phyloP scores from a whole-genome alignment of 2,113 vertebrate genomes.

The Caretta caretta region DNA sequence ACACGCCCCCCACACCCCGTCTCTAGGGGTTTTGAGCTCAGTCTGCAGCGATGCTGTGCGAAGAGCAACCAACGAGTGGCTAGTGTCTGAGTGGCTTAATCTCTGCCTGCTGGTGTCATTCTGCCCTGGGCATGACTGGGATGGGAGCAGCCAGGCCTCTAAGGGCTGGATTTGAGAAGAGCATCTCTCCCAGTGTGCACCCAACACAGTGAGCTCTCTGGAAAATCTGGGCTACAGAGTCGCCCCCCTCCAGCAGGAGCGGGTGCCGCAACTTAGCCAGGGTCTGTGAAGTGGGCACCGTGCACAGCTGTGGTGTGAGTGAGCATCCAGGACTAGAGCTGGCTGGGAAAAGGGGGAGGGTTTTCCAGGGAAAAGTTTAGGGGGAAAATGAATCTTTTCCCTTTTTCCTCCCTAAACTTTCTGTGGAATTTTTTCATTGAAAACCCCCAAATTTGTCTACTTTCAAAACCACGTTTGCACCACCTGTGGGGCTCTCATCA shows the following conservation, averaged over 20 bases:
- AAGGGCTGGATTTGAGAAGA: not conserved
- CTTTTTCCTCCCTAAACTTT: not conserved
- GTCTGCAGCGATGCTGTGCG: not conserved
- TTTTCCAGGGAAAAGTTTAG: not conserved
- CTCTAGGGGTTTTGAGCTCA: not conserved
- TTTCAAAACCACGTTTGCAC: not conserved
- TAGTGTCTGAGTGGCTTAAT: not conserved
- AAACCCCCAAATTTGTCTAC: not conserved
- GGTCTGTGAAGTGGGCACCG: not conserved
- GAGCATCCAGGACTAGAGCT: not conserved
- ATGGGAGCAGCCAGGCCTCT: not conserved
- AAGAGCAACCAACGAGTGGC: not conserved
- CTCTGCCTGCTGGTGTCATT: not conserved
- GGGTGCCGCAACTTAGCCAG: accelerated
- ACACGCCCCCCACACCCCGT: accelerated
- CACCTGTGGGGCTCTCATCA: not conserved
- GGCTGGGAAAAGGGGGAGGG: not conserved
- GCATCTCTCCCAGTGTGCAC: not conserved
- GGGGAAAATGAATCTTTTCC: not conserved
- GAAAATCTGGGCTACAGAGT: not conserved
- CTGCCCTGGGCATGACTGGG: not conserved
- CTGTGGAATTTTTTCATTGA: not conserved
- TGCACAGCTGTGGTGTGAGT: not conserved
- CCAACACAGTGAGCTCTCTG: accelerated
- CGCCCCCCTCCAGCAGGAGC: not conserved